phyloP scores from a whole-genome alignment of 1,140 invertebrate genomes.

The Heliothis virescens region DNA sequence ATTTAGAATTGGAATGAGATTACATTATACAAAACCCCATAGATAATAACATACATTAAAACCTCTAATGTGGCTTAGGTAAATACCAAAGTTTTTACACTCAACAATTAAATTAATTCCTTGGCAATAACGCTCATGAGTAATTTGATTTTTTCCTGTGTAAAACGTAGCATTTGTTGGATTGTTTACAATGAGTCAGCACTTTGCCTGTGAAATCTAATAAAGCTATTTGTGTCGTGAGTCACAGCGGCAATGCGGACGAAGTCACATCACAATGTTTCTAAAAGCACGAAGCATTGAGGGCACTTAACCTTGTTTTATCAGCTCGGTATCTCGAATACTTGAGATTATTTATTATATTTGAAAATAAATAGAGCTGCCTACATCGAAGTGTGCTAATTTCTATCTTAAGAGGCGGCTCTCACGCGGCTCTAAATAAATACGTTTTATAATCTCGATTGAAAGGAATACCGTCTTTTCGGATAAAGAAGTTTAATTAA shows the following conservation, averaged over 20 bases:
- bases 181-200: conserved; percentile 19
- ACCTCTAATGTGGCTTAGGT: conserved; percentile 1
- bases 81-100: not conserved
- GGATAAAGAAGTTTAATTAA: too few species aligned
- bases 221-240: conserved; percentile 2
- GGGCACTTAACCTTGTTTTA: conserved; percentile 18
- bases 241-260: not conserved
- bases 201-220: conserved; percentile 6
- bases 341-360: not conserved
- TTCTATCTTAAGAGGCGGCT: not conserved
- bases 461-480: not conserved
- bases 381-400: conserved; percentile 19
- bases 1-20: too few species aligned
- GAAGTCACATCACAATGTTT: not conserved
- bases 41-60: not conserved
- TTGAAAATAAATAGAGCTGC: conserved; percentile 10
- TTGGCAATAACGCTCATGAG: not conserved
- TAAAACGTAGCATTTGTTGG: conserved; percentile 8
- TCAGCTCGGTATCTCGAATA: conserved; percentile 3
- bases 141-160: conserved; percentile 6
- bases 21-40: not conserved
- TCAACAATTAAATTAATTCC: not conserved
- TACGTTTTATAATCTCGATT: not conserved
- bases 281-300: conserved; percentile 8
- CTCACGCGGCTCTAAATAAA: not conserved